phyloP scores from a whole-genome alignment of 2,113 vertebrate genomes.

The Anoplopoma fimbria region DNA sequence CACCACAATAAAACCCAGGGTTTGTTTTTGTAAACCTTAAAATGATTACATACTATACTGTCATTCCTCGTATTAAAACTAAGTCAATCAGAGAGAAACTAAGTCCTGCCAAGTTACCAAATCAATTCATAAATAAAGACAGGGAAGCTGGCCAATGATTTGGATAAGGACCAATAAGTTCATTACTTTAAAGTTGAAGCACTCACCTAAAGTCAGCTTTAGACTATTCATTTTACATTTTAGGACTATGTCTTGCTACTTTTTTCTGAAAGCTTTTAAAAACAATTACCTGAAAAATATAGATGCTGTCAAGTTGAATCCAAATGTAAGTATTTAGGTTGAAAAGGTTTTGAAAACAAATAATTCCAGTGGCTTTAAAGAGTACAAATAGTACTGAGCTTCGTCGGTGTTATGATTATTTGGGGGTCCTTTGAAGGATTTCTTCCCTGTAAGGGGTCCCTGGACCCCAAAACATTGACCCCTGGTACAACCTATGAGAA shows the following conservation, averaged over 20 bases:
- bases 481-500: too few species aligned
- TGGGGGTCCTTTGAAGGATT: neutral
- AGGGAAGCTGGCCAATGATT: neutral
- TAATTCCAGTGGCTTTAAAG: neutral
- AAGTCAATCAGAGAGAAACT: neutral
- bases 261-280: neutral
- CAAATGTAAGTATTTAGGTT: neutral
- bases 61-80: neutral
- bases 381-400: neutral
- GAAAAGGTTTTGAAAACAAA: neutral
- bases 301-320: neutral
- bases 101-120: neutral
- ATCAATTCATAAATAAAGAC: conserved; percentile 1
- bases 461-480: too few species aligned
- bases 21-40: conserved; percentile 2
- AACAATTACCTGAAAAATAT: neutral
- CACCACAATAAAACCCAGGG: neutral
- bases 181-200: neutral
- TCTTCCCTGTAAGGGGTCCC: neutral
- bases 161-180: neutral
- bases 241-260: neutral
- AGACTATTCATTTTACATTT: neutral
- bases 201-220: neutral
- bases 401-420: neutral
- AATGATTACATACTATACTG: neutral